Conservation (phyloP, 2,888 invertebrate genomes). For the Metallyticus violacea region DNA sequence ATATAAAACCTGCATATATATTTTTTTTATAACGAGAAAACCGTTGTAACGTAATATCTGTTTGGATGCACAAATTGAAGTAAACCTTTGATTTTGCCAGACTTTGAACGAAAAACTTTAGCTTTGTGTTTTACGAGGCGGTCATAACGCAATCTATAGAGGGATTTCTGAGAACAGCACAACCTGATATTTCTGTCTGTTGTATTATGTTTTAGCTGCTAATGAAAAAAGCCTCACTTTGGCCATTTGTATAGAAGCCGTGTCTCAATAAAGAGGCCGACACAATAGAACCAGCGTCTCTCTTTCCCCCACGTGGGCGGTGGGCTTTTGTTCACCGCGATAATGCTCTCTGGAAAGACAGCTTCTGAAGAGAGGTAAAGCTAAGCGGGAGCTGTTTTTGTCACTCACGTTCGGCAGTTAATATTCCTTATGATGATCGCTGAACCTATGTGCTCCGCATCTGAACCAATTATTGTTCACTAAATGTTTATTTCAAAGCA, state of each 20-base stretch:
- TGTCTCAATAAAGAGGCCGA: background rate
- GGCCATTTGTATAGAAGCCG: background rate
- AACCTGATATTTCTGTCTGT: background rate
- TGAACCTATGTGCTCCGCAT: no score
- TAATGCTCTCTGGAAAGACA: background rate
- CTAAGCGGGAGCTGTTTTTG: no score
- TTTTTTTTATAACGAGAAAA: no score
- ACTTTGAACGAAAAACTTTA: background rate
- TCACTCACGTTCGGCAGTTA: no score
- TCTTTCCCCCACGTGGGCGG: background rate
- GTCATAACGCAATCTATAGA: background rate
- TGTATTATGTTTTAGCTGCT: background rate
- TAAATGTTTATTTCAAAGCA: no score
- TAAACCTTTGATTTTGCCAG: background rate
- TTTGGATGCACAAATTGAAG: background rate
- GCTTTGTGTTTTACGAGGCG: background rate
- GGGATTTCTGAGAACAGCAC: background rate
- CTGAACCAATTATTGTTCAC: no score
- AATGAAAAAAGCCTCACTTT: background rate
- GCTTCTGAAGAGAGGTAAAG: background rate
- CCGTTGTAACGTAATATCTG: background rate
- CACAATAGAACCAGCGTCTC: background rate
- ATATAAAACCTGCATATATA: no score
- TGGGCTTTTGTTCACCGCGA: background rate
- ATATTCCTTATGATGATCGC: no score